Evolutionary conservation across 2,888 invertebrate species (phyloP), one percentile per base, ranked within the genome.

Genomic region (Andrena haemorrhoa): DNA sequence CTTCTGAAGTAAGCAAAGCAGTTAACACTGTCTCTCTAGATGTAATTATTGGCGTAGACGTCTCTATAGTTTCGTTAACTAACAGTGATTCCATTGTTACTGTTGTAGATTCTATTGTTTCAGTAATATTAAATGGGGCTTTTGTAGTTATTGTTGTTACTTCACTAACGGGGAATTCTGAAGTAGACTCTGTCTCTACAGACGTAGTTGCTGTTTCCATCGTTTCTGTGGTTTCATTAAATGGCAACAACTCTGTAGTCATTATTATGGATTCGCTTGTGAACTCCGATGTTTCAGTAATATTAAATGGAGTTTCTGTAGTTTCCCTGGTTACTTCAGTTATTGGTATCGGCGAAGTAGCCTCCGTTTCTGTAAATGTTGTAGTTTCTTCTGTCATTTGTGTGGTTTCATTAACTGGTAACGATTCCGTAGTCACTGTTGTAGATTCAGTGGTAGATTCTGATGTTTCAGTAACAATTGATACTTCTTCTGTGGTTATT

Each of bases 351-450:
- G 3, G 3, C 20, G 47, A 26, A 35, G 26, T 75, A 1, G 53
- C 35, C 58, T 58, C 33, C 23, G 61, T n/a, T 49, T 49, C 29
- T 26, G n/a, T 53, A 33, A n/a, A 7, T 2, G 51, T 69, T 7
- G 65, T 56, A 10, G 47, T 41, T 70, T 10, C 5, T 53, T 68
- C 8, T 4, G 5, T 10, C 4, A 4, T 56, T 23, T 56, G 26
- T 23, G 26, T 26, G 10, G 56, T 56, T 56, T 12, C 12, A 10
- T 29, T 56, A 2, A 12, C 68, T 68, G 2, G 35, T 33, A 63
- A 56, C 12, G 31, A 35, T 72, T 79, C 65, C n/a, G 58, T 56
- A 20, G 35, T 7, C 20, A 29, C 29, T 35, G 26, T 63, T 12
- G 60, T 49, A 35, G 26, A 35, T 29, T 51, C 61, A 16, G 3